Conservation (phyloP, 2,888 invertebrate genomes). For the Escarpia spicata region DNA sequence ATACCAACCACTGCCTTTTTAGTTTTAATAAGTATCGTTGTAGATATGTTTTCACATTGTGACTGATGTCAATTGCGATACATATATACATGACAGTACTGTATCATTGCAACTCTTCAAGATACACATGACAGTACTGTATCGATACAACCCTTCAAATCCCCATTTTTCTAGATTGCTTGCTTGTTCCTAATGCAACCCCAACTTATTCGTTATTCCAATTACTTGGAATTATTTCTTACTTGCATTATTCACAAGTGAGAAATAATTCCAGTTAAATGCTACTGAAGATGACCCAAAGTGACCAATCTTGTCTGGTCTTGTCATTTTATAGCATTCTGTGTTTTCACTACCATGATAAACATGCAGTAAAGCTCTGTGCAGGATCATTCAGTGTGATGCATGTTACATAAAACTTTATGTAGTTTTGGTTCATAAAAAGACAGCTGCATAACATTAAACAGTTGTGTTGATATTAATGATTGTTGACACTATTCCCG, state of each 20-base stretch:
- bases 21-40: background rate
- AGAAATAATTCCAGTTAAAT: background rate
- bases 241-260: too few relatives aligned
- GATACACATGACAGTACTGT: too few relatives aligned
- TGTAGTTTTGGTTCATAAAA: background rate
- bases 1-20: background rate
- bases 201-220: too few relatives aligned
- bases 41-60: too few relatives aligned
- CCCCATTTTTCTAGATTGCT: too few relatives aligned
- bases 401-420: background rate
- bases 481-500: too few relatives aligned
- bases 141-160: too few relatives aligned
- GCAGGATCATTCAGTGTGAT: background rate
- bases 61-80: too few relatives aligned
- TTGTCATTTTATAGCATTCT: conserved; percentile 3
- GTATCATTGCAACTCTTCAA: too few relatives aligned
- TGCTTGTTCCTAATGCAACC: too few relatives aligned
- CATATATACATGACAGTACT: too few relatives aligned
- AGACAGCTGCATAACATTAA: background rate
- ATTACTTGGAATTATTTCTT: too few relatives aligned
- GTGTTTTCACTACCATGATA: background rate
- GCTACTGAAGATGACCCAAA: background rate
- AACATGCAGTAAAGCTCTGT: background rate
- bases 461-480: background rate
- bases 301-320: background rate